Conservation (phyloP, 2,113 vertebrate genomes). For the Megalops atlanticus region DNA sequence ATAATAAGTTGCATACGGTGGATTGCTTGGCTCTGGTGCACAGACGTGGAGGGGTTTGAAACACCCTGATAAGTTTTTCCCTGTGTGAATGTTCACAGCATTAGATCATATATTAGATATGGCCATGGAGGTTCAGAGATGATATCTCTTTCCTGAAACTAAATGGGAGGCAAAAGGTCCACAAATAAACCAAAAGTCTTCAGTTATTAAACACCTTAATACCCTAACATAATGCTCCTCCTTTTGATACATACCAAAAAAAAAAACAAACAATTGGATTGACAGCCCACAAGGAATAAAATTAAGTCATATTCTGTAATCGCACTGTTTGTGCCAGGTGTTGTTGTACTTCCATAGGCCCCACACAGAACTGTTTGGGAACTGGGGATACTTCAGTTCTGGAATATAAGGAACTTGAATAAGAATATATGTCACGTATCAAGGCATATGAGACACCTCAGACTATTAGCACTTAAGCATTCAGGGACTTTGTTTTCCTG, state of each 20-base stretch:
- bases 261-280: not conserved
- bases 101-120: too few relatives aligned
- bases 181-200: not conserved
- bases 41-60: not conserved
- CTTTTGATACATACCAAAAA: not conserved
- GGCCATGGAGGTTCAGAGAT: too few relatives aligned
- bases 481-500: not conserved
- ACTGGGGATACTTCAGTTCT: too few relatives aligned
- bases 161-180: not conserved
- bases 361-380: too few relatives aligned
- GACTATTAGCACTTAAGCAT: not conserved
- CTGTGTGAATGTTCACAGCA: not conserved
- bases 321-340: too few relatives aligned
- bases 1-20: constrained; percentile 7
- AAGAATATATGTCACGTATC: too few relatives aligned
- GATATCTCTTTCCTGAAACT: not conserved
- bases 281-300: not conserved
- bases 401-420: too few relatives aligned
- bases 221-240: not conserved
- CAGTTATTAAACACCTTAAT: not conserved
- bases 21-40: not conserved
- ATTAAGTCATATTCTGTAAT: not conserved
- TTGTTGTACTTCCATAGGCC: too few relatives aligned
- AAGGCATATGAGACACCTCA: not conserved
- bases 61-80: not conserved